Evolutionary conservation across 2,113 vertebrate genomes (phyloP), one percentile per base, ranked within the genome.

Genomic region (Elachura formosa): DNA sequence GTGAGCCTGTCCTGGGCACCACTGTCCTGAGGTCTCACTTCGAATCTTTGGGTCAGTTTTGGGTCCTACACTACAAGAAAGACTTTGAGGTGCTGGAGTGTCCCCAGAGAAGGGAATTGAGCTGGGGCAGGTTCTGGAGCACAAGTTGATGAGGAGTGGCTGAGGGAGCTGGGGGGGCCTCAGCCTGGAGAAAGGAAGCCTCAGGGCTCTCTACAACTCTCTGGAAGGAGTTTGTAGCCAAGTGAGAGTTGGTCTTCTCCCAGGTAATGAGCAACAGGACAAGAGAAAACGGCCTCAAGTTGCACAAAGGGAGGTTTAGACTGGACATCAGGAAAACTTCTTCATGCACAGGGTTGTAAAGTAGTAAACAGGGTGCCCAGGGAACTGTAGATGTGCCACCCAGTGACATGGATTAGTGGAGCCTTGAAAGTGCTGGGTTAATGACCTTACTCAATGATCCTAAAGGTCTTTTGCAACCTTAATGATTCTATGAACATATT

Each of bases 61-160:
- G 10, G 75, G 49, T 0, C 10, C 20, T 6, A 3, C 31, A 31
- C 4, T 15, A 13, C 11, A 26, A 31, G 56, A 62, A 4, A 8
- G 25, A 48, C n/a, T 4, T 9, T 3, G 66, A 48, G 41, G 9
- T 22, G 43, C 8, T 58, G 51, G 33, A 64, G 12, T 3, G 3
- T 33, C 76, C 17, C 36, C 59, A 51, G 43, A 58, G 33, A 54
- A 52, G 33, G 19, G 28, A 25, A n/a, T 0, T 8, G 43, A 43
- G 5, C 43, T 58, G 76, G 43, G 26, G 15, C 16, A 80, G 31
- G 51, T 14, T 19, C 22, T 33, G 58, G 34, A 79, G 41, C 21
- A 34, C 29, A 9, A 14, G 14, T 14, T 52, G 38, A 34, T 51
- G 38, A 36, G n/a, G 0, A 21, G 28, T 2, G 0, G 14, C 7